Base-by-base conservation (phyloP, 2,888 invertebrate genomes). In the Eugnorisma glareosa region DNA sequence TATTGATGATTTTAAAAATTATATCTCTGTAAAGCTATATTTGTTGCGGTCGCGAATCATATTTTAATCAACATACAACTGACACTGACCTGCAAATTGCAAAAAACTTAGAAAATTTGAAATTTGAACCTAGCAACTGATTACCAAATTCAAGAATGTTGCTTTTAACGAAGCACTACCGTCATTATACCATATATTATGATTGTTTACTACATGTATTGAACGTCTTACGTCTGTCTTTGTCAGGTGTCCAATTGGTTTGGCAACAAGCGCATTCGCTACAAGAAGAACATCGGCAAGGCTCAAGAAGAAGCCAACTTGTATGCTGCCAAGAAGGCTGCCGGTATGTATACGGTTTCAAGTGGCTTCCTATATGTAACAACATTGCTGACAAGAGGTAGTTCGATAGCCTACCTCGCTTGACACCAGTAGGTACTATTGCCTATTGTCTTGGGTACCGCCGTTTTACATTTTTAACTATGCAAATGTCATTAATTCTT, bases 231-330 rank as follows among this genome's bases (percentile, higher is more conserved):
- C 1, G 0, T 59, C 0, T 31, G 18, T 85, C 59, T 18, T 80
- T 28, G 2, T 0, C 45, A 99, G 98, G 99, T 99, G 85, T 99
- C 99, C 89, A 99, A 99, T 97, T 99, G 99, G 99, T 99, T 99
- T 95, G 99, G 99, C 90, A 99, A 99, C 97, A 99, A 99, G 96
- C 98, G 99, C 93, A 99, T 99, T 97, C 98, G 99, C 92, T 99
- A 99, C 97, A 99, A 99, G 98, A 99, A 99, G 97, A 99, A 99
- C 97, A 99, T 99, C 90, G 99, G 99, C 92, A 99, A 99, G 96
- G 99, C 99, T 77, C 99, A 99, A 96, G 99, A 99, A 96, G 99
- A 99, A 97, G 99, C 99, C 79, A 99, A 99, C 96, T 97, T 99
- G 93, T 99, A 99, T 96, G 99, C 99, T 82, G 99, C 99, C 86